Evolutionary conservation across 2,888 invertebrate genomes (phyloP).

Genomic region (Pinctada fucata): DNA sequence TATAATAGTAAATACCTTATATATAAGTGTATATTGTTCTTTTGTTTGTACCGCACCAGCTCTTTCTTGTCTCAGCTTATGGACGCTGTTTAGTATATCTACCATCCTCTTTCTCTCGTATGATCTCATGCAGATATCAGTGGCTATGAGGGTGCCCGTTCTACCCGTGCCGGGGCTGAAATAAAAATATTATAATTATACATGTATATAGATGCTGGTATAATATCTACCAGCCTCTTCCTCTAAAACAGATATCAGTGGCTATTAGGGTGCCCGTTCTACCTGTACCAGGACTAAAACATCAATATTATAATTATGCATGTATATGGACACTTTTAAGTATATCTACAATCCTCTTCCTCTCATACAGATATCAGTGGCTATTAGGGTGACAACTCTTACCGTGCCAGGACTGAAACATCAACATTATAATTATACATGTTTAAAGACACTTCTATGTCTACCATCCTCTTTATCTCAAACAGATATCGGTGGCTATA

Average conservation of each 20-base stretch:
- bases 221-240: conserved; percentile 88
- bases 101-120: conserved; percentile 88
- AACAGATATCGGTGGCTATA: too few species aligned
- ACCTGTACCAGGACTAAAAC: conserved; percentile 89
- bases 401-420: too few species aligned
- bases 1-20: conserved; percentile 91
- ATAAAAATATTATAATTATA: conserved; percentile 16
- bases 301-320: too few species aligned
- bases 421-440: too few species aligned
- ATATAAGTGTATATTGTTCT: conserved; percentile 94
- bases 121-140: conserved; percentile 91
- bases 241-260: conserved; percentile 90
- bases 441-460: too few species aligned
- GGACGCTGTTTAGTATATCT: conserved; percentile 91
- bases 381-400: too few species aligned
- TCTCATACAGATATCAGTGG: too few species aligned
- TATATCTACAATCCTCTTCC: too few species aligned
- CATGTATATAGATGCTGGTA: too few species aligned
- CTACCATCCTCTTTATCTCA: too few species aligned
- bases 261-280: conserved; percentile 91
- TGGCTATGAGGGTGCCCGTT: conserved; percentile 90
- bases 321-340: too few species aligned
- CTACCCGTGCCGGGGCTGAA: conserved; percentile 90
- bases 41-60: conserved; percentile 93
- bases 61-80: conserved; percentile 89